Percentiles rank a stretch among this genome's conserved stretches.
Evolutionary conservation across 92 coral and sea anemone species (phyloP).

Genomic region (Zoanthus sansibaricus): DNA sequence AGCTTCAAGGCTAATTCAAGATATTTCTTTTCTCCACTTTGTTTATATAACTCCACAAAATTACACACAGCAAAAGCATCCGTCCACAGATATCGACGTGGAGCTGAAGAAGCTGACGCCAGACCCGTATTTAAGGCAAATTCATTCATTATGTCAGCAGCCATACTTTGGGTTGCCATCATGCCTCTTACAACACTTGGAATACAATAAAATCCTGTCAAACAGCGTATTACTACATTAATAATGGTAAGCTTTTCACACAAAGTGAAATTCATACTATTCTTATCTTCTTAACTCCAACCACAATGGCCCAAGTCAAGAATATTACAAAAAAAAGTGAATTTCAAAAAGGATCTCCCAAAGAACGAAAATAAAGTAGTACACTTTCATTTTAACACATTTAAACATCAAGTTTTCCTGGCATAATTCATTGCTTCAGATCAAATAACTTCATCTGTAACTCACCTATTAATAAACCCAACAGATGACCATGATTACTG

Average conservation of each 20-base stretch:
- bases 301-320: too few relatives aligned
- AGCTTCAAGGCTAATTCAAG: slow-evolving; percentile 61
- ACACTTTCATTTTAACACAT: not conserved
- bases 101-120: slow-evolving; percentile 23
- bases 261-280: too few relatives aligned
- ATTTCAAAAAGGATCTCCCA: too few relatives aligned
- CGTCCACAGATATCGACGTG: slow-evolving; percentile 76
- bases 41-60: slow-evolving; percentile 61
- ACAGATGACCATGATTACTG: not conserved
- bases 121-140: slow-evolving; percentile 73
- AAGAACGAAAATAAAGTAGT: too few relatives aligned
- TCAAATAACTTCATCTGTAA: not conserved
- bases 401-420: not conserved
- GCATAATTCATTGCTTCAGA: not conserved
- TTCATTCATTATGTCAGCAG: slow-evolving; percentile 58
- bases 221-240: not conserved
- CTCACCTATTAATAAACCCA: slow-evolving; percentile 10
- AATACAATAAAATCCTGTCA: not conserved
- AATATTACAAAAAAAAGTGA: too few relatives aligned
- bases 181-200: not conserved
- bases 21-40: slow-evolving; percentile 59
- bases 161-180: slow-evolving; percentile 18
- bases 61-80: slow-evolving; percentile 82
- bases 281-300: too few relatives aligned
- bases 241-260: too few relatives aligned